phyloP scores from a whole-genome alignment of 2,888 invertebrate genomes.

The Coelopa pilipes region DNA sequence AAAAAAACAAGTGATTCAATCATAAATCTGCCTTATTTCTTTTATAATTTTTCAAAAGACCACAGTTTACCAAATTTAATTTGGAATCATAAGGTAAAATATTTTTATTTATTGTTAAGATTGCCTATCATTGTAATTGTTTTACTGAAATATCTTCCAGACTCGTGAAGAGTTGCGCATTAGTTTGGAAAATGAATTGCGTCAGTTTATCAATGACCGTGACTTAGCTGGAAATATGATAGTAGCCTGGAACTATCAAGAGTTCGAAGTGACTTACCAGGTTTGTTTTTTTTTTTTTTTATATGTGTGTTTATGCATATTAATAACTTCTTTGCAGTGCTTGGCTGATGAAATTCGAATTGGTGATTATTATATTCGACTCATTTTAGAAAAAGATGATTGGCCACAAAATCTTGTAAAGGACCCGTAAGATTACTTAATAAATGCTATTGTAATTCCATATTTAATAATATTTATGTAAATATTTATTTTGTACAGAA shows the following conservation, averaged over 20 bases:
- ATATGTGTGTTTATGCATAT: conserved; percentile 8
- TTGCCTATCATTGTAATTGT: neutral
- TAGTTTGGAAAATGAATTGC: conserved; percentile 91
- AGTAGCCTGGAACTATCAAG: conserved; percentile 98
- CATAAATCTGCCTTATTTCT: conserved; percentile 80
- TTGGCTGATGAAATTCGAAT: conserved; percentile 97
- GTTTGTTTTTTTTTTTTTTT: conserved; percentile 40
- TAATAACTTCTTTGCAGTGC: conserved; percentile 67
- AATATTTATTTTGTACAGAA: conserved; percentile 70
- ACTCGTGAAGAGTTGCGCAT: conserved; percentile 95
- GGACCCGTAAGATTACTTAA: conserved; percentile 78
- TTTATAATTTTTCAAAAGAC: conserved; percentile 93
- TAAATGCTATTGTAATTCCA: neutral
- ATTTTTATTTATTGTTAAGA: neutral
- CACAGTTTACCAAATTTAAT: conserved; percentile 96
- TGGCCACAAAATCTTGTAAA: conserved; percentile 87
- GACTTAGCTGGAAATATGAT: conserved; percentile 84
- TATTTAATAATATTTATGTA: no score
- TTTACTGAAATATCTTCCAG: conserved; percentile 66
- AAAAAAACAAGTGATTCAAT: conserved; percentile 63
- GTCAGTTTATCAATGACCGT: conserved; percentile 88
- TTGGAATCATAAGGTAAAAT: conserved; percentile 94
- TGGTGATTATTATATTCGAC: conserved; percentile 96
- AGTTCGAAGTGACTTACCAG: conserved; percentile 94
- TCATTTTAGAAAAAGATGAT: conserved; percentile 91